These are phyloP conservation scores for Xenopus laevis DNA, from an alignment of 2,113 vertebrate species.

Conservation along the genomic window DNA sequence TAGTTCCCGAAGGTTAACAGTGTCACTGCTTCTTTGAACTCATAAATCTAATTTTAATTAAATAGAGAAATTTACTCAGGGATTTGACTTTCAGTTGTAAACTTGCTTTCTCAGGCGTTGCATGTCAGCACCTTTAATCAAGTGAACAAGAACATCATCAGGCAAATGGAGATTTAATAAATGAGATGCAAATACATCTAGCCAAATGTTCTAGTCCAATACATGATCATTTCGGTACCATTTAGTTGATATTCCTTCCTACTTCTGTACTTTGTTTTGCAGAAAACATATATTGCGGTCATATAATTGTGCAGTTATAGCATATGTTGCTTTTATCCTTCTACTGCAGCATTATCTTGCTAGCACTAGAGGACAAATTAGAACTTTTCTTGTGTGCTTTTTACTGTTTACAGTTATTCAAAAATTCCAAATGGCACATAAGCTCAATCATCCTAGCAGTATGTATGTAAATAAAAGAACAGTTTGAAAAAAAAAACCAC, in stretches of 20 bases:
- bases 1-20: background rate
- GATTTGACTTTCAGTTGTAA: background rate
- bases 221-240: background rate
- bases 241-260: background rate
- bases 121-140: constrained; percentile 3
- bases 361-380: constrained; percentile 27
- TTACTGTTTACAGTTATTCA: constrained; percentile 10
- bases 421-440: too few species aligned
- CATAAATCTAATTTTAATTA: constrained; percentile 5
- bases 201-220: background rate
- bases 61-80: constrained; percentile 1
- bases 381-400: constrained; percentile 19
- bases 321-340: background rate
- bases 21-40: background rate
- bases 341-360: constrained; percentile 16
- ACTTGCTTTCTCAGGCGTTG: background rate
- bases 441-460: constrained; percentile 20
- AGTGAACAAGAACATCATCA: background rate
- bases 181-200: background rate
- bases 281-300: background rate
- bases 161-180: background rate
- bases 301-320: constrained; percentile 22
- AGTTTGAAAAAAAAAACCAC: constrained; percentile 6
- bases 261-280: background rate
- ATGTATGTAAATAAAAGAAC: constrained; percentile 25